Evolutionary conservation across 1,140 invertebrate genomes (phyloP).

Genomic region (Drosophila navojoa): DNA sequence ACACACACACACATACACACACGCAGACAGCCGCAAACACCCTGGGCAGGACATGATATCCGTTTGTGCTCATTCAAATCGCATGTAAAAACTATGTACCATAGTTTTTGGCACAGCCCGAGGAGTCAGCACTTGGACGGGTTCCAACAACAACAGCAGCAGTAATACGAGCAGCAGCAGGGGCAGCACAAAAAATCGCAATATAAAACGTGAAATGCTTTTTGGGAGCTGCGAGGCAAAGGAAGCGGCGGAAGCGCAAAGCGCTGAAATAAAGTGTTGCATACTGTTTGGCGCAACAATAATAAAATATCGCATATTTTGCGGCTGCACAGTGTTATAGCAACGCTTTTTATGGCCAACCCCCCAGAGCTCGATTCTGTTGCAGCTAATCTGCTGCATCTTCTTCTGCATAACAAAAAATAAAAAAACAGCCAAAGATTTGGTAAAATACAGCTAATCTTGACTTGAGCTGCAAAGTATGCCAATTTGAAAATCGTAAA

Average conservation of each 20-base stretch:
- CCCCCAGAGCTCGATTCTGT: background rate
- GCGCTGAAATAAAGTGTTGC: constrained; percentile 82
- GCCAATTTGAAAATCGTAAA: background rate
- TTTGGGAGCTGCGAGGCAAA: constrained; percentile 27
- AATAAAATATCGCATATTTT: constrained; percentile 79
- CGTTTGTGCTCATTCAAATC: constrained; percentile 79
- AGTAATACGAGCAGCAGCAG: background rate
- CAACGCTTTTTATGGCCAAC: constrained; percentile 25
- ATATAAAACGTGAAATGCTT: constrained; percentile 39
- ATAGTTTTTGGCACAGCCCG: constrained; percentile 63
- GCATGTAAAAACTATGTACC: constrained; percentile 74
- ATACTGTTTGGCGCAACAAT: constrained; percentile 77
- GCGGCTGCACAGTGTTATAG: constrained; percentile 49
- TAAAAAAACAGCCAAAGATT: background rate
- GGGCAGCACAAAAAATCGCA: constrained; percentile 24
- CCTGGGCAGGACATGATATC: constrained; percentile 66
- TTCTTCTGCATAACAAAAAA: background rate
- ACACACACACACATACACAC: constrained; percentile 26
- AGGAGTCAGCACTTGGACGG: constrained; percentile 60
- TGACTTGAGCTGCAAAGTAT: background rate
- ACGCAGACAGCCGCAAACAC: constrained; percentile 10
- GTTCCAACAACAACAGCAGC: constrained; percentile 53
- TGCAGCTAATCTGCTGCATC: constrained; percentile 1
- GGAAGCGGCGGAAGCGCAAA: constrained; percentile 58
- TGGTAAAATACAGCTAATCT: constrained; percentile 1